Percentiles rank a stretch among this genome's conserved stretches.
Conservation (phyloP, 1,140 invertebrate species). For the Linepithema humile region DNA sequence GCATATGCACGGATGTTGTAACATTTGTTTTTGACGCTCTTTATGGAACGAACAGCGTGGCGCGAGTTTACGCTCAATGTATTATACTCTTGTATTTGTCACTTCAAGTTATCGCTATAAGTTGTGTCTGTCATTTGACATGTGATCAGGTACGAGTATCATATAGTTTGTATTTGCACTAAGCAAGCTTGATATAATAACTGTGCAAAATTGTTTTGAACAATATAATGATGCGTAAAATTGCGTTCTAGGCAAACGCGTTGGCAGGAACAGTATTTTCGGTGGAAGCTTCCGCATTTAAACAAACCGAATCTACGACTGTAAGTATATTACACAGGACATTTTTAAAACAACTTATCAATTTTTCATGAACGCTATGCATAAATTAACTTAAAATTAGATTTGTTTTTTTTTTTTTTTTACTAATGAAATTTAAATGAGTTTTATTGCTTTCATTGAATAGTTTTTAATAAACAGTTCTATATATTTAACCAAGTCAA, state of each 20-base stretch:
- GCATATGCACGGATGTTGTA: background rate
- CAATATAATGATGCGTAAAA: background rate
- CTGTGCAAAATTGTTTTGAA: background rate
- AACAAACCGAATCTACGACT: background rate
- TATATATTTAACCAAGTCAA: too few species aligned
- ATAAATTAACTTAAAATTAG: too few species aligned
- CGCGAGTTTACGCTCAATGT: background rate
- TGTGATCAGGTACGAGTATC: slow-evolving; percentile 22
- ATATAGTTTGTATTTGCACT: background rate
- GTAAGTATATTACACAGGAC: slow-evolving; percentile 19
- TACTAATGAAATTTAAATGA: too few species aligned
- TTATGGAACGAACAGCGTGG: background rate
- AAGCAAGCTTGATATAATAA: background rate
- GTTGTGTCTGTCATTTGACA: slow-evolving; percentile 23
- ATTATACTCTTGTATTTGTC: background rate
- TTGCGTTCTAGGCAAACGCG: slow-evolving; percentile 15
- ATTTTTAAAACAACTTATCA: background rate
- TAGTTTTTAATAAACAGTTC: too few species aligned
- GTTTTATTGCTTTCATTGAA: too few species aligned
- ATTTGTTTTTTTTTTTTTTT: too few species aligned
- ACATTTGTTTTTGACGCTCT: background rate
- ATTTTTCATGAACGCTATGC: too few species aligned
- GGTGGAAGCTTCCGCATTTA: background rate
- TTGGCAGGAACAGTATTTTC: background rate
- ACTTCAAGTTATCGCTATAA: slow-evolving; percentile 13